Evolutionary conservation across 2,113 vertebrate species (phyloP), one percentile per base, ranked within the genome.

Genomic region (Tragelaphus strepsiceros): DNA sequence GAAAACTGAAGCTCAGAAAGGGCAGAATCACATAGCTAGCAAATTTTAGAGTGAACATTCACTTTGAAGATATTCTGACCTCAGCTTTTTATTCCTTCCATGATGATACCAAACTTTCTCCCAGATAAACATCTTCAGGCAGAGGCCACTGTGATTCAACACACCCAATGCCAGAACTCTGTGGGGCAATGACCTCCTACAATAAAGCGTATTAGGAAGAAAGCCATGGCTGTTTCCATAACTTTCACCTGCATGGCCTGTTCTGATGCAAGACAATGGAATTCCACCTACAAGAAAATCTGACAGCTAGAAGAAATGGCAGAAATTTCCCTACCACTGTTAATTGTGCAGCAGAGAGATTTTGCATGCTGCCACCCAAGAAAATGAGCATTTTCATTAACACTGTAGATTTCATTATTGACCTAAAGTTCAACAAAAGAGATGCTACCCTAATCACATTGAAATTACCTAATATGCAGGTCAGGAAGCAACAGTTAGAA

Each of bases 371-470:
- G 43, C 90, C 92, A 43, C 94, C 96, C 3, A 39, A 54, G 54
- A 96, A 94, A 92, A 94, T 46, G 17, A 97, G 74, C 71, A 17
- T 88, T 89, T 93, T 87, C 89, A 43, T 93, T 95, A 89, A 74
- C 64, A 71, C 28, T 28, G 22, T 22, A 82, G 92, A 90, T 49
- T 81, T 96, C 81, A 90, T 83, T 67, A 94, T 56, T 61, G 54
- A 59, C 80, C 91, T 84, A 24, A 87, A 67, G 28, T 71, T 81
- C n/a, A 93, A 56, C 80, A 54, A 51, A 82, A 90, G 53, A 96
- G 80, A 43, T 13, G 39, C 59, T 49, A 62, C 56, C 93, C 59
- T 56, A 32, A 82, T 94, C 61, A 58, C 89, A 51, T 0, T 58
- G 30, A 92, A 84, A 71, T 90, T 58, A 88, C 64, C 21, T 67